Evolutionary conservation across 1,140 invertebrate species (phyloP), one percentile per base, ranked within the genome.

Genomic region (Bombyx mandarina): DNA sequence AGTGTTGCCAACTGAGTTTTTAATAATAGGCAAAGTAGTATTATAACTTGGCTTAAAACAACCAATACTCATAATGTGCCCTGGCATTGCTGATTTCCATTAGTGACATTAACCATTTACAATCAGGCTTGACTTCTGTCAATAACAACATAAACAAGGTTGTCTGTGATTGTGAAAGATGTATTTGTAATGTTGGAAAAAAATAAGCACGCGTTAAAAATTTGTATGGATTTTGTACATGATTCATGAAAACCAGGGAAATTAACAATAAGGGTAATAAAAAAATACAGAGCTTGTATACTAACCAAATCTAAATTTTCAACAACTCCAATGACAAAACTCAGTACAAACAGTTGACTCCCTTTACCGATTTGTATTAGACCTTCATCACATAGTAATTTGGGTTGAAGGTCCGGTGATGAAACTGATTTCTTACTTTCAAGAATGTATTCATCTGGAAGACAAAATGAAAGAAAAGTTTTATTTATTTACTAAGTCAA

Each of bases 261-360:
- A 52, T 35, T 43, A 45, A 51, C 12, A 18, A 18, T 18, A 18
- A 18, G 10, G 45, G 7, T 45, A 45, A 45, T 45, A 45, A 45
- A 8, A 45, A 8, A 45, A 45, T 45, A 45, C 45, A 45, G 7
- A 45, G 45, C 45, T 45, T 8, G 45, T 45, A 45, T 47, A 54
- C 58, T 68, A 59, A 84, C 83, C 75, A 82, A 57, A 45, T 86
- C 81, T 35, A 86, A 56, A 61, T 86, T 86, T 57, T 86, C 80
- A 9, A 82, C 73, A 6, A 73, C 60, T 3, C 75, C 80, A 54
- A 86, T 84, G 12, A 84, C 69, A 42, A 85, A 68, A 22, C 76
- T 79, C 2, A 86, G 64, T 1, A 86, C 59, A 57, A 81, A 86
- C 46, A 82, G 55, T 47, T 83, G 66, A 8, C 71, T 74, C 0